These are phyloP conservation scores for Platalea minor DNA, from an alignment of 2,797 vertebrate genomes.

Conservation along the genomic window DNA sequence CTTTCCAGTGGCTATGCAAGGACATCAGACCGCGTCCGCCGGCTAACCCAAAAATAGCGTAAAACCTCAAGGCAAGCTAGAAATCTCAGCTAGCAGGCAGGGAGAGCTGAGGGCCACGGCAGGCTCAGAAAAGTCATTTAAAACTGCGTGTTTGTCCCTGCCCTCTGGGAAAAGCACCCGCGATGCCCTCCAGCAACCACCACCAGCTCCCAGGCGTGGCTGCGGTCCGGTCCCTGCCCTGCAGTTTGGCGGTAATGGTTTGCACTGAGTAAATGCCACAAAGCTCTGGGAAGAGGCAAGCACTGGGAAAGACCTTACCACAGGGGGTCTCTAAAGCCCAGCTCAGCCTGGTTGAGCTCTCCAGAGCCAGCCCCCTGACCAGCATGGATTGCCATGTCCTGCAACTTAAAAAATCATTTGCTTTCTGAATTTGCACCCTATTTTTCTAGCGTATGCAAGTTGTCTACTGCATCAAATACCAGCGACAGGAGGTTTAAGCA, in stretches of 20 bases:
- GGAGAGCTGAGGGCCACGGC: not conserved
- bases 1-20: not conserved
- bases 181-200: not conserved
- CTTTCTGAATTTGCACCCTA: not conserved
- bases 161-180: not conserved
- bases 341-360: not conserved
- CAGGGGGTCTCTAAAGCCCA: not conserved
- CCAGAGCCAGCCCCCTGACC: not conserved
- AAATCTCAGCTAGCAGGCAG: not conserved
- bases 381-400: accelerated
- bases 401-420: not conserved
- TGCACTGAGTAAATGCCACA: not conserved
- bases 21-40: accelerated
- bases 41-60: not conserved
- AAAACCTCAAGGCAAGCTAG: not conserved
- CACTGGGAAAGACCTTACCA: not conserved
- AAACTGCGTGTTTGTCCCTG: not conserved
- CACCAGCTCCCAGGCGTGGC: accelerated
- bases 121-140: not conserved
- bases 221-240: not conserved
- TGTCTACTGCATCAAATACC: not conserved
- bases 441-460: not conserved
- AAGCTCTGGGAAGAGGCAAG: not conserved
- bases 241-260: accelerated
- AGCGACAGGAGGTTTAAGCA: not conserved